phyloP scores from a whole-genome alignment of 2,888 invertebrate genomes.

The Ischnura elegans region DNA sequence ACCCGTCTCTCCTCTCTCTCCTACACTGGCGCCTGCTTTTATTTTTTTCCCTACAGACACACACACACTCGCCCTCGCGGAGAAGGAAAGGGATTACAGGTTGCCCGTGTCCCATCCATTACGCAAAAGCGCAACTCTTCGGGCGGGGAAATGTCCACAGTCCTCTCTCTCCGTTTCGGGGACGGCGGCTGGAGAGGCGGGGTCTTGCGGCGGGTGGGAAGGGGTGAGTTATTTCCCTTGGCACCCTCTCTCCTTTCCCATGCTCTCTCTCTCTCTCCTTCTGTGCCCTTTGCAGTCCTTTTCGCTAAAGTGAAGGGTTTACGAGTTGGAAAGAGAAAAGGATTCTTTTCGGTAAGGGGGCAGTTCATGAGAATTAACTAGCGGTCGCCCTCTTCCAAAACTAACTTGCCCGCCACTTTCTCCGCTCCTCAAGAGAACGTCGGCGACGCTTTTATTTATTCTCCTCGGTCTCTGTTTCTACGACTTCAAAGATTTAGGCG shows the following conservation, averaged over 20 bases:
- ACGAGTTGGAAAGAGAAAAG: constrained; percentile 29
- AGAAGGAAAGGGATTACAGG: constrained; percentile 54
- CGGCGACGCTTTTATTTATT: not conserved
- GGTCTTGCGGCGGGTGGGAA: not conserved
- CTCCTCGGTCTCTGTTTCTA: not conserved
- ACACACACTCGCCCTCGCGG: not conserved
- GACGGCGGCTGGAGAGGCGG: not conserved
- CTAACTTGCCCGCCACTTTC: constrained; percentile 53
- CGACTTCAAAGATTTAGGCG: not conserved
- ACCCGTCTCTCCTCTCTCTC: not conserved
- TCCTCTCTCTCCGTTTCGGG: not conserved
- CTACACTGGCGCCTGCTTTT: constrained; percentile 40
- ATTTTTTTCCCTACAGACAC: constrained; percentile 33
- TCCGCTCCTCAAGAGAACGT: not conserved
- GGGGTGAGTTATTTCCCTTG: constrained; percentile 40
- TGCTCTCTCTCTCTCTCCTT: no score
- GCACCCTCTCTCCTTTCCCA: not conserved
- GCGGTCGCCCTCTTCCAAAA: constrained; percentile 22
- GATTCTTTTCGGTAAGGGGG: not conserved
- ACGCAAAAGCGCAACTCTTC: constrained; percentile 30
- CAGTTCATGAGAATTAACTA: constrained; percentile 34
- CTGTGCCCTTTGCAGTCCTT: not conserved
- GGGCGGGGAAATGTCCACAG: constrained; percentile 16
- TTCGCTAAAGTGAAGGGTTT: constrained; percentile 47
- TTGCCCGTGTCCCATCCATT: constrained; percentile 63